phyloP scores from a whole-genome alignment of 2,888 invertebrate species.

The Ernsta delagoae region DNA sequence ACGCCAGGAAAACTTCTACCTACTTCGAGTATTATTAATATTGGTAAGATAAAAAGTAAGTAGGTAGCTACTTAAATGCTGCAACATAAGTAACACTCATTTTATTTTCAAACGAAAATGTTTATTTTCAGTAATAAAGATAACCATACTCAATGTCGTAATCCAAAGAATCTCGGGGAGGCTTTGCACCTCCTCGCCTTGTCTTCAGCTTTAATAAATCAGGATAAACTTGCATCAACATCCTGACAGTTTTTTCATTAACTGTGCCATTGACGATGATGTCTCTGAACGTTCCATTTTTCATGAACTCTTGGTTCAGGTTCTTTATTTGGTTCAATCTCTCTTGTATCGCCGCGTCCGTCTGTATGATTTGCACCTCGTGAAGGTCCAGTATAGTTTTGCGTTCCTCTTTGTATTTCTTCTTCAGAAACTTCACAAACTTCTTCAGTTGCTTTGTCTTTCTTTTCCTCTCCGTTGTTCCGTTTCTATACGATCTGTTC shows the following conservation, averaged over 20 bases:
- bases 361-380: constrained; percentile 55
- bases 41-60: too few relatives aligned
- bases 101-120: neutral
- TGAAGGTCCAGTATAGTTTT: constrained; percentile 63
- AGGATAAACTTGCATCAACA: constrained; percentile 62
- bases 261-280: constrained; percentile 63
- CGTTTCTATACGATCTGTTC: constrained; percentile 60
- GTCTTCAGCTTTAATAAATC: constrained; percentile 51
- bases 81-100: neutral
- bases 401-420: constrained; percentile 63
- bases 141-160: constrained; percentile 71
- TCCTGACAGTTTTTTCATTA: constrained; percentile 50
- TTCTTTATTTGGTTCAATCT: constrained; percentile 54
- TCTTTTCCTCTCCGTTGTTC: constrained; percentile 56
- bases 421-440: constrained; percentile 65
- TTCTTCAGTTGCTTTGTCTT: constrained; percentile 69
- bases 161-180: constrained; percentile 51
- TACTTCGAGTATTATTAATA: too few relatives aligned
- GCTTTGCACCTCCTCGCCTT: constrained; percentile 41
- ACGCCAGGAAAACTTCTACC: too few relatives aligned
- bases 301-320: constrained; percentile 58
- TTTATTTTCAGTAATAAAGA: constrained; percentile 57
- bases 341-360: constrained; percentile 54
- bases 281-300: constrained; percentile 63
- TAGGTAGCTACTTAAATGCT: too few relatives aligned